Percentiles rank a stretch among this genome's conserved stretches.
Conservation (phyloP, 30 jellyfish, hydroid and myxozoan species). For the Clytia hemisphaerica region DNA sequence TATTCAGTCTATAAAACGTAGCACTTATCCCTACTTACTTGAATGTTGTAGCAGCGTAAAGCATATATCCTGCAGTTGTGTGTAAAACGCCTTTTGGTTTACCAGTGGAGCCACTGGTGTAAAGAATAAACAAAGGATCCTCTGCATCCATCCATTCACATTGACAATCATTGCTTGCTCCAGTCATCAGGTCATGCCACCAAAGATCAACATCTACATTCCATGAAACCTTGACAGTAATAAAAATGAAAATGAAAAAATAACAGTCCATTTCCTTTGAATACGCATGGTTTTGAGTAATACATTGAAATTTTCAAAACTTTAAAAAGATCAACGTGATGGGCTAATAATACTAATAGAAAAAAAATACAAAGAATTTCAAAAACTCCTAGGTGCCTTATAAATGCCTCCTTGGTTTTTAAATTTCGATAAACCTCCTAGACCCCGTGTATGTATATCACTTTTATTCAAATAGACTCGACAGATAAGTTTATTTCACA, state of each 20-base stretch:
- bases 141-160: slow-evolving; percentile 99
- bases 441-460: no score
- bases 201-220: slow-evolving; percentile 52
- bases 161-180: slow-evolving; percentile 54
- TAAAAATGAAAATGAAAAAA: neutral
- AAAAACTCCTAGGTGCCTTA: no score
- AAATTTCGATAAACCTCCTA: no score
- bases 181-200: slow-evolving; percentile 86
- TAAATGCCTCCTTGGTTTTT: no score
- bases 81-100: slow-evolving; percentile 94
- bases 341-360: no score
- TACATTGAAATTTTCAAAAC: no score
- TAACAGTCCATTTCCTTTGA: neutral
- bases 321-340: no score
- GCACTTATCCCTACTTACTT: no score
- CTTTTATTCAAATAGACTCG: no score
- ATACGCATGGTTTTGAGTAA: neutral
- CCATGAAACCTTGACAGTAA: slow-evolving; percentile 44
- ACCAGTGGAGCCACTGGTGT: slow-evolving; percentile 99
- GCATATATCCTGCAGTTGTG: slow-evolving; percentile 86
- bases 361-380: no score
- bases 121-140: slow-evolving; percentile 81
- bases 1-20: neutral
- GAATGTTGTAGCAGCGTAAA: slow-evolving; percentile 87
- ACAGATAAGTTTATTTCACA: no score